Percentiles rank a stretch among this genome's conserved stretches.
Evolutionary conservation across 2,113 vertebrate species (phyloP).

Genomic region (Pavo muticus): DNA sequence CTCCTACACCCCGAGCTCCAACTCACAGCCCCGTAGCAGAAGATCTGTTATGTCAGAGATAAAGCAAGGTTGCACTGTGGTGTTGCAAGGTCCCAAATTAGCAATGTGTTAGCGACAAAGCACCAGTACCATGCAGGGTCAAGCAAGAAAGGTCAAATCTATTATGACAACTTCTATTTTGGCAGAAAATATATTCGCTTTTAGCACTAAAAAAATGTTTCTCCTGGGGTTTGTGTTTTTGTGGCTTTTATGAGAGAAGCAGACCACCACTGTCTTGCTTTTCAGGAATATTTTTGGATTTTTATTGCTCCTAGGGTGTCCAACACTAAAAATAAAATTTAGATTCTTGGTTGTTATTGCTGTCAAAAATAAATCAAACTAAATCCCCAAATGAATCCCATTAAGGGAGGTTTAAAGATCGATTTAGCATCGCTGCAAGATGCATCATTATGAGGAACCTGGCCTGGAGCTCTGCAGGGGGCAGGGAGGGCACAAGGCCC

Average conservation of each 20-base stretch:
- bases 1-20: background rate
- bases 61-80: background rate
- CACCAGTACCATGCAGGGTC: fast-evolving
- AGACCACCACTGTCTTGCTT: background rate
- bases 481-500: background rate
- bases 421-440: background rate
- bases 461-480: background rate
- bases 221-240: background rate
- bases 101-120: background rate
- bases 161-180: constrained; percentile 11
- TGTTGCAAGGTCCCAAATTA: background rate
- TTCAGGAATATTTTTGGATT: constrained; percentile 53
- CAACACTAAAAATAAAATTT: background rate
- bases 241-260: background rate
- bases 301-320: background rate
- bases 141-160: constrained; percentile 14
- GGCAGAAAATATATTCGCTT: background rate
- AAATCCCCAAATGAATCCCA: background rate
- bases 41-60: background rate
- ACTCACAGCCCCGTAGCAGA: fast-evolving
- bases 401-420: background rate
- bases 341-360: background rate
- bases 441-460: background rate
- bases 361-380: constrained; percentile 12
- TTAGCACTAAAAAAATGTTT: background rate